A percentile compares a stretch with the other conserved stretches of the same genome.
Conservation (phyloP, 2,113 vertebrate genomes). For the Aplodontia rufa region DNA sequence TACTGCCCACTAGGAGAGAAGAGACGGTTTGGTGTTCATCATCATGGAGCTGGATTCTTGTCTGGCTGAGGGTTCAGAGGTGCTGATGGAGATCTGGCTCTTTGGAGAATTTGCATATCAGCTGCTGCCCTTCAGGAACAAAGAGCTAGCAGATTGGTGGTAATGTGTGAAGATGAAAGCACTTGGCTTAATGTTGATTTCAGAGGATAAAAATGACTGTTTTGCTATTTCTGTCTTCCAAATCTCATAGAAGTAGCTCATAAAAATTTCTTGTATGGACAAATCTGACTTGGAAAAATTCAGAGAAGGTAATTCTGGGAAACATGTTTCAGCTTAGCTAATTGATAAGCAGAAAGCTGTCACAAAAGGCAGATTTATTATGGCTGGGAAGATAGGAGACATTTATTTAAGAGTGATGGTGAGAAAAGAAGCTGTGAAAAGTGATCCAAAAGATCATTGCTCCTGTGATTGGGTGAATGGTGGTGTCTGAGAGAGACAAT, state of each 20-base stretch:
- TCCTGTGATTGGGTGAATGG: neutral
- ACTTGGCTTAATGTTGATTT: neutral
- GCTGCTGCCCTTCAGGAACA: neutral
- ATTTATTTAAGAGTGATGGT: neutral
- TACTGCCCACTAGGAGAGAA: neutral
- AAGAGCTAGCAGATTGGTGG: neutral
- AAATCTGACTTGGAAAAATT: neutral
- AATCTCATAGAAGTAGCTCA: neutral
- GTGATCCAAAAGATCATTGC: neutral
- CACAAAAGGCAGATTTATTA: neutral
- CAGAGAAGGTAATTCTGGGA: neutral
- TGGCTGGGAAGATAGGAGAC: neutral
- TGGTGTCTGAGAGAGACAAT: neutral
- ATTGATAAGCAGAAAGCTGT: neutral
- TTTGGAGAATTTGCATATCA: neutral
- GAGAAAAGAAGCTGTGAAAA: neutral
- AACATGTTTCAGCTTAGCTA: neutral
- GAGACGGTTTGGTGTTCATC: too few relatives aligned
- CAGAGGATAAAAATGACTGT: neutral
- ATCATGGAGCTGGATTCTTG: neutral
- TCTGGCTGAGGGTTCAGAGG: neutral
- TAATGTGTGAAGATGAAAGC: neutral
- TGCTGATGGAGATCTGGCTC: neutral
- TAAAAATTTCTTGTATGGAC: neutral
- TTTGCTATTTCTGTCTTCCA: neutral